phyloP scores from a whole-genome alignment of 1,140 invertebrate species.

The Rhyacophila brunnea region DNA sequence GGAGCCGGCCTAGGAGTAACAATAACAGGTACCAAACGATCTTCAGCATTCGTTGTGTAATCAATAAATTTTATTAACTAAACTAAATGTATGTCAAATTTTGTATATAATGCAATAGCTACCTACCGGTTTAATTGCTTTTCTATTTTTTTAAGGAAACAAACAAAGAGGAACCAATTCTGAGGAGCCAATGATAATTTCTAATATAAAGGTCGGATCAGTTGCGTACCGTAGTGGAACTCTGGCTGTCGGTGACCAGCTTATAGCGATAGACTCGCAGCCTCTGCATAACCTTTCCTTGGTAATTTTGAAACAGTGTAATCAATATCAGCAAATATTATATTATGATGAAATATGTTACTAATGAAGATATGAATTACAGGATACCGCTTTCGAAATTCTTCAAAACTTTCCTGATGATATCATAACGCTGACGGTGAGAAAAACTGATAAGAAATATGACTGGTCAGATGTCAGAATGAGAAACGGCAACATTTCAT shows the following conservation, averaged over 20 bases:
- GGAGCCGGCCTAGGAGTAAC: conserved; percentile 81
- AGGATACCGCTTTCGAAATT: conserved; percentile 73
- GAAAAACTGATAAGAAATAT: conserved; percentile 48
- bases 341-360: no score
- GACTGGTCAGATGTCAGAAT: conserved; percentile 45
- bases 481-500: conserved; percentile 41
- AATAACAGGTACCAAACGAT: conserved; percentile 65
- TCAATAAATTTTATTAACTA: no score
- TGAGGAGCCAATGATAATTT: conserved; percentile 62
- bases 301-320: conserved; percentile 41
- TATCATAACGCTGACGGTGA: conserved; percentile 72
- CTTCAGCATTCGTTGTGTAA: no score
- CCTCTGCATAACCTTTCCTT: conserved; percentile 69
- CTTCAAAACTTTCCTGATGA: conserved; percentile 70
- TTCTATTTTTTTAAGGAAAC: conserved; percentile 40
- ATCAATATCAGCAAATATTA: no score
- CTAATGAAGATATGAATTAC: conserved; percentile 57
- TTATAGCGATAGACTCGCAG: conserved; percentile 85
- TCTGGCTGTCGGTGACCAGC: conserved; percentile 78
- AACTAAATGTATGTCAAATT: no score
- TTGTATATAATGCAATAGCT: no score
- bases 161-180: conserved; percentile 48
- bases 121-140: no score
- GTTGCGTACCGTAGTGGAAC: conserved; percentile 88
- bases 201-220: conserved; percentile 85